Base-by-base conservation (phyloP, 1,140 invertebrate species). In the Ditylenchus dipsaci region DNA sequence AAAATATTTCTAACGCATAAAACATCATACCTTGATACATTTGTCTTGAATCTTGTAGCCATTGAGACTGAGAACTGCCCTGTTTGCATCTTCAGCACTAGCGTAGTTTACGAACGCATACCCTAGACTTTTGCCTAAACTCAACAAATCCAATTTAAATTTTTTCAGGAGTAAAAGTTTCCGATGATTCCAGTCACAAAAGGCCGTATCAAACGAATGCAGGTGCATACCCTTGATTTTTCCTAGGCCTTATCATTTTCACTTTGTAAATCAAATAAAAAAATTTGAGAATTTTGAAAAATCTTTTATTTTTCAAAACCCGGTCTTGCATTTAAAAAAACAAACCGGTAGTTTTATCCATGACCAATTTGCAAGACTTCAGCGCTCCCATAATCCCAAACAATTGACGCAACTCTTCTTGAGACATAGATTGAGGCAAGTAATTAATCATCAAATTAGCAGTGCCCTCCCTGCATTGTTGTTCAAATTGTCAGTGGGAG, bases 391-490 rank as follows among this genome's bases (percentile, higher is more conserved):
- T 26, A 8, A 53, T 19, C n/a, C 49, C 49, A 53, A 53, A 53
- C 15, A 53, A 26, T 8, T 53, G 49, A 15, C 49, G n/a, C n/a
- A 53, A 26, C 23, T 53, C 49, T 8, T 53, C 49, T 15, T 53
- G 49, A 53, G n/a, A 21, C 49, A 53, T 19, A 15, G n/a, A 19
- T 26, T 21, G n/a, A 53, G 49, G 49, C 49, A 53, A 53, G 49
- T 53, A 53, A 15, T 53, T 53, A 8, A 53, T 26, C 49, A 53
- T 26, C 8, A 53, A 26, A 53, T 53, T 53, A 8, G 49, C n/a
- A 7, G 23, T 7, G 49, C 84, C 84, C 83, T 83, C 83, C 84
- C 73, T 85, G 85, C 86, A 84, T 85, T 85, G 85, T 86, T 85
- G 85, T 86, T 38, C 3, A 11, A 38, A 38, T 3, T 11, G 3